Evolutionary conservation across 2,797 vertebrate species (phyloP).

Genomic region (Tapirus indicus): DNA sequence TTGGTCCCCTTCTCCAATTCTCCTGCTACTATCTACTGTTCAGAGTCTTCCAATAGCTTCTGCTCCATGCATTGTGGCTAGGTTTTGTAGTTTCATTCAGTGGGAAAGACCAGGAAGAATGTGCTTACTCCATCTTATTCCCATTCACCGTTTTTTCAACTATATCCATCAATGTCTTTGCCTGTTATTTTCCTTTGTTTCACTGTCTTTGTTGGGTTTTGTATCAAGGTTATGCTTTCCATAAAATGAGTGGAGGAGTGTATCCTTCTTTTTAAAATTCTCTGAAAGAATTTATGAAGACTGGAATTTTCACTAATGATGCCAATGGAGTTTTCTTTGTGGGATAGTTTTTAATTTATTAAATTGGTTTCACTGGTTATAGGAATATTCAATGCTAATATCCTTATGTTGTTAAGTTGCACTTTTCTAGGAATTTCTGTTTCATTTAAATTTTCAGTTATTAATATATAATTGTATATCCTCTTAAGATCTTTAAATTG

Average conservation of each 20-base stretch:
- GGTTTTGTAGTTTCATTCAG: background rate
- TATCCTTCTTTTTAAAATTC: background rate
- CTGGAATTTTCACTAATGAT: slow-evolving; percentile 6
- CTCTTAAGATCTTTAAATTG: background rate
- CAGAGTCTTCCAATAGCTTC: background rate
- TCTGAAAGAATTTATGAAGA: slow-evolving; percentile 12
- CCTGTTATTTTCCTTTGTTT: background rate
- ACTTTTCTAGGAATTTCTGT: slow-evolving; percentile 10
- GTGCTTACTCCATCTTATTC: background rate
- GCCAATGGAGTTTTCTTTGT: background rate
- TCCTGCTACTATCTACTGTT: background rate
- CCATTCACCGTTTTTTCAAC: background rate
- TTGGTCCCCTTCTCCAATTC: background rate
- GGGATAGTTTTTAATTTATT: background rate
- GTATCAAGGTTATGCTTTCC: background rate
- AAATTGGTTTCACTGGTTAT: background rate
- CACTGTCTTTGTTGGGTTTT: slow-evolving; percentile 1
- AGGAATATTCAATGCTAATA: background rate
- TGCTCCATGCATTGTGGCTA: background rate
- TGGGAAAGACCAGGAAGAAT: background rate
- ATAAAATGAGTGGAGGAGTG: background rate
- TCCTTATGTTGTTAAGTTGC: background rate
- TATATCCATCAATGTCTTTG: background rate
- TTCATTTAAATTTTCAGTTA: slow-evolving; percentile 37
- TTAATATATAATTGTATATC: background rate